Evolutionary conservation across 2,797 vertebrate genomes (phyloP).

Genomic region (Holocentrus rufus): DNA sequence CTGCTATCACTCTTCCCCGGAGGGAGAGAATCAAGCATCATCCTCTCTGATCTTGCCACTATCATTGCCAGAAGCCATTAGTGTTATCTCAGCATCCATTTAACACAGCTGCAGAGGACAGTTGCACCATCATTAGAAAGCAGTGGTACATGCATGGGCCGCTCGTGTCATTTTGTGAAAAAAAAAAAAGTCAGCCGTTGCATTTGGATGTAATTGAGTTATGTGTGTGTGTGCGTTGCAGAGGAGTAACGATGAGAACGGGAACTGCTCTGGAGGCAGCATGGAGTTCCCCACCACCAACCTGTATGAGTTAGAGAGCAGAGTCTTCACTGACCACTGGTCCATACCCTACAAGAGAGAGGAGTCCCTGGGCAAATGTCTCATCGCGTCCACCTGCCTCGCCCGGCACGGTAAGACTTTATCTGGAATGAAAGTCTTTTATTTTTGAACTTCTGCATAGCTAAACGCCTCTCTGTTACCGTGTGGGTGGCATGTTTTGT

Average conservation of each 20-base stretch:
- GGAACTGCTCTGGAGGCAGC: conserved; percentile 94
- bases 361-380: conserved; percentile 97
- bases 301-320: conserved; percentile 97
- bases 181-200: conserved; percentile 30
- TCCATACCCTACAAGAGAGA: conserved; percentile 99
- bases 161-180: neutral
- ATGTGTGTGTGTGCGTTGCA: conserved; percentile 63
- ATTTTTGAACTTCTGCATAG: conserved; percentile 6
- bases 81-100: conserved; percentile 24
- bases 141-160: neutral
- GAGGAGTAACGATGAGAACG: conserved; percentile 97
- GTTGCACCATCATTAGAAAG: conserved; percentile 27
- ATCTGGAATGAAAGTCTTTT: neutral
- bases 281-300: conserved; percentile 99
- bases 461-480: conserved; percentile 18
- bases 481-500: conserved; percentile 45
- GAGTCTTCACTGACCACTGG: conserved; percentile 99
- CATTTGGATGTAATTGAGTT: conserved; percentile 18
- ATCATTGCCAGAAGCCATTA: conserved; percentile 39
- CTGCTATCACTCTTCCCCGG: conserved; percentile 36
- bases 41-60: conserved; percentile 38
- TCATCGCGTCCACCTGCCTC: conserved; percentile 94
- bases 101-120: conserved; percentile 25
- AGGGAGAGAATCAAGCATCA: conserved; percentile 30
- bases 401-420: conserved; percentile 90